Evolutionary conservation across 1,140 invertebrate genomes (phyloP), one percentile per base, ranked within the genome.

Genomic region (Drosophila pandora): DNA sequence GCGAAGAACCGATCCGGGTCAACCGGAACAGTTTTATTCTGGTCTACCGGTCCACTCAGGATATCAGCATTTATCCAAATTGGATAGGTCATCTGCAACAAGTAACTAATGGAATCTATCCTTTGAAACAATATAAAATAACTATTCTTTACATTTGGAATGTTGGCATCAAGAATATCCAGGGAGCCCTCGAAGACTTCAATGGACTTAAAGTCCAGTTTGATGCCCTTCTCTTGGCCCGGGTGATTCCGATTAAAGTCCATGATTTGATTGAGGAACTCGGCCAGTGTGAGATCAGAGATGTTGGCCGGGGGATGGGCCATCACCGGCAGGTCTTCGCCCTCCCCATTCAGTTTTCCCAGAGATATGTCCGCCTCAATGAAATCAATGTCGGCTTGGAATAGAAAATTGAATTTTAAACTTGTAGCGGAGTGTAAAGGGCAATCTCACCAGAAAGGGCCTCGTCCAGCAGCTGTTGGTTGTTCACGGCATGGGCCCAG

Each of bases 1-100:
- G 78, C 84, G 69, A 91, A 90, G 91, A 98, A 98, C 21, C 92
- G 82, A 1, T 91, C 92, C 0, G 95, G 92, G 89, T 97, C 94
- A 1, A 98, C 94, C 2, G 95, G 94, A 25, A 81, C 74, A 0
- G 85, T 92, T 0, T 74, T 87, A 2, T 90, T 92, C 0, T 94
- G 93, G 60, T 96, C 94, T 8, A 95, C 94, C 0, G 97, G 97
- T 2, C 97, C 97, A 17, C 93, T 85, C 0, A 98, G 90, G 50
- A 98, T 96, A 90, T 98, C 97, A 1, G 97, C 97, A 90, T 98
- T 98, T 47, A 98, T 91, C 95, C 96, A 97, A n/a, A 98, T 87
- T 0, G 96, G 97, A 76, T 95, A 94, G 1, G 92, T 93, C 48
- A 95, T 91, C 95, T 97, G 89, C 1, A 53, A 12, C 6, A 32